These are phyloP conservation scores for Gadus chalcogrammus DNA, from an alignment of 2,113 vertebrate genomes.

Conservation along the genomic window DNA sequence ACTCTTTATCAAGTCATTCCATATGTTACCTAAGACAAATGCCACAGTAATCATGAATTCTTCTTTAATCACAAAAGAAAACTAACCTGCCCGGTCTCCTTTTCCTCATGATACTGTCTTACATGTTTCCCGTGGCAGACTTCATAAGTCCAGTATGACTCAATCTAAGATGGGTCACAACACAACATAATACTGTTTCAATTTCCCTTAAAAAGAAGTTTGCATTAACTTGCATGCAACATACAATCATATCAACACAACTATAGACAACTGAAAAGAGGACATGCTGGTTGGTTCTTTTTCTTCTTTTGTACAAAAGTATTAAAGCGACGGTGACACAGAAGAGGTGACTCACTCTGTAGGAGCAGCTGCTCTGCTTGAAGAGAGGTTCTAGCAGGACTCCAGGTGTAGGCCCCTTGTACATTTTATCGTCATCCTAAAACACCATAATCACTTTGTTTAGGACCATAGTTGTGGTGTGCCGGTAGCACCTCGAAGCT, in stretches of 20 bases:
- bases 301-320: no score
- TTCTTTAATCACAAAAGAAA: conserved; percentile 19
- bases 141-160: conserved; percentile 98
- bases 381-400: conserved; percentile 89
- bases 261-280: no score
- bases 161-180: conserved; percentile 80
- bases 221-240: no score
- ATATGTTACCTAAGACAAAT: no score
- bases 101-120: conserved; percentile 96
- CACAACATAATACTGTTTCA: neutral
- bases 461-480: no score
- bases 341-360: conserved; percentile 77
- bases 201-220: neutral
- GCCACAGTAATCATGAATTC: neutral
- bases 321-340: no score
- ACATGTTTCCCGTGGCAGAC: conserved; percentile 96
- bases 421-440: conserved; percentile 87
- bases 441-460: neutral
- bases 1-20: neutral
- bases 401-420: conserved; percentile 81
- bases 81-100: conserved; percentile 92
- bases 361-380: conserved; percentile 97
- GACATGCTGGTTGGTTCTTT: no score
- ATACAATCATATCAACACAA: no score
- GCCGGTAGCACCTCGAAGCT: no score